Conservation (phyloP, 2,888 invertebrate species). For the Micoletzkya japonica region DNA sequence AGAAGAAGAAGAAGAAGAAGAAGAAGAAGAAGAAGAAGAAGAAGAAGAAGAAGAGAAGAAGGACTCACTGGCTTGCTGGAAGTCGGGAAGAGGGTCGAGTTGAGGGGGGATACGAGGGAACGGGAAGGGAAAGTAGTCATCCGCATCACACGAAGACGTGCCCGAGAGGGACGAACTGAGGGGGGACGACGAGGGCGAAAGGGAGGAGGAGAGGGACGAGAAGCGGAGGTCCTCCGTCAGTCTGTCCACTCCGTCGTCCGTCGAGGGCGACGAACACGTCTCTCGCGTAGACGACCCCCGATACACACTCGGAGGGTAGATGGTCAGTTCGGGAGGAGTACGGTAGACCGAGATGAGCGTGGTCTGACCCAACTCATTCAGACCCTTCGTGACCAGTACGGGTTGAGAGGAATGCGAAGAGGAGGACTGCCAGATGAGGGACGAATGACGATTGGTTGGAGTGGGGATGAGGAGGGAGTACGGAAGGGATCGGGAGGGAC, state of each 20-base stretch:
- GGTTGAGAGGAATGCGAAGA: constrained; percentile 22
- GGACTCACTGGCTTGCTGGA: background rate
- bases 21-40: background rate
- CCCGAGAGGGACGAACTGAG: background rate
- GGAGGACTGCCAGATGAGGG: constrained; percentile 21
- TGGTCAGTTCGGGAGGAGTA: constrained; percentile 25
- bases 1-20: background rate
- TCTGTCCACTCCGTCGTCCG: background rate
- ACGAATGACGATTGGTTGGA: constrained; percentile 21
- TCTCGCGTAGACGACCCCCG: background rate
- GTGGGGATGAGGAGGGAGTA: background rate
- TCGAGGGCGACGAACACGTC: background rate
- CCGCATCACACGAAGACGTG: background rate
- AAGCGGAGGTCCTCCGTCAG: background rate
- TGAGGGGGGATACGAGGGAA: background rate
- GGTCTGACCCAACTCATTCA: constrained; percentile 29
- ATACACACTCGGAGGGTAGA: constrained; percentile 16
- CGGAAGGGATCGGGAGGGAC: constrained; percentile 11
- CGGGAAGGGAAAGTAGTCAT: background rate
- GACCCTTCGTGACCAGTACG: constrained; percentile 8
- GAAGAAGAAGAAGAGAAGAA: background rate
- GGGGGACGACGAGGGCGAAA: background rate
- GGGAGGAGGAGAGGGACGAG: background rate
- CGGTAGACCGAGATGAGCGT: constrained; percentile 23
- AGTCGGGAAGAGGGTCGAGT: background rate